These are phyloP conservation scores for Galemys pyrenaicus DNA, from an alignment of 2,113 vertebrate species.

Conservation along the genomic window DNA sequence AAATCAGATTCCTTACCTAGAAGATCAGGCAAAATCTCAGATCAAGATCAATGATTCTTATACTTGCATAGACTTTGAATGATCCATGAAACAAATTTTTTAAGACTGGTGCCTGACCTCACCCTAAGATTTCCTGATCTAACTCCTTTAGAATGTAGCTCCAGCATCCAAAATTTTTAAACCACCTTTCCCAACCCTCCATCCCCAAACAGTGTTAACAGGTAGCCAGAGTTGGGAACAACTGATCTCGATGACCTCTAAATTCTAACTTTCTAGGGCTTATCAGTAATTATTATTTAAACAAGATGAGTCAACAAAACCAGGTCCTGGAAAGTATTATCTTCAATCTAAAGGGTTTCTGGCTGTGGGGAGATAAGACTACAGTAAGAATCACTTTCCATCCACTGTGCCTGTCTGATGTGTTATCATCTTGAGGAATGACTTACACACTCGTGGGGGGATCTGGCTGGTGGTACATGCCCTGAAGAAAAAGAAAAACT, in stretches of 20 bases:
- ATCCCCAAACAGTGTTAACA: background rate
- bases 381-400: background rate
- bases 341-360: background rate
- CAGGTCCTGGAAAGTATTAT: background rate
- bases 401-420: background rate
- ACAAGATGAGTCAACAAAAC: conserved; percentile 18
- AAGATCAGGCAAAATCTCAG: background rate
- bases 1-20: background rate
- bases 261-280: background rate
- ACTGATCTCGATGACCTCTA: background rate
- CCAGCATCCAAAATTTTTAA: background rate
- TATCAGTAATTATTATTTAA: conserved; percentile 32
- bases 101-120: background rate
- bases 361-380: background rate
- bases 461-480: background rate
- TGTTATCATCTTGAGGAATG: conserved; percentile 25
- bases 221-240: background rate
- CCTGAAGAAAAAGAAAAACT: background rate
- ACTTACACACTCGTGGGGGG: background rate
- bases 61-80: background rate
- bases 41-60: background rate
- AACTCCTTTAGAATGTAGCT: background rate
- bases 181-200: background rate
- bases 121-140: background rate
- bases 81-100: background rate